phyloP scores from a whole-genome alignment of 2,888 invertebrate genomes.

The Pseudanteris insignis region DNA sequence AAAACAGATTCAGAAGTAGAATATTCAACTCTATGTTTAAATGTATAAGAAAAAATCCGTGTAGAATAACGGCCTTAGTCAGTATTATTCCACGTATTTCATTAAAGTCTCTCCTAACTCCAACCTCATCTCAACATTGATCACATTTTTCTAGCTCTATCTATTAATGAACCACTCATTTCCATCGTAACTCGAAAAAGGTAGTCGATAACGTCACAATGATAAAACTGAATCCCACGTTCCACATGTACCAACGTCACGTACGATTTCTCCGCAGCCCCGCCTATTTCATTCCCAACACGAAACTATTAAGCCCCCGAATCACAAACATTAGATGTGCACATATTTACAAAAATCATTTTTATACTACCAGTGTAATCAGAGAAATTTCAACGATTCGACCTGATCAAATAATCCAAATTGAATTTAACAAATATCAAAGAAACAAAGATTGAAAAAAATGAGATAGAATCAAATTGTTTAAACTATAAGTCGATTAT shows the following conservation, averaged over 20 bases:
- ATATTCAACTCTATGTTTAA: too few species aligned
- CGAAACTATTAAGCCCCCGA: constrained; percentile 25
- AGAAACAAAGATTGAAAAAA: too few species aligned
- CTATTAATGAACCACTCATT: constrained; percentile 39
- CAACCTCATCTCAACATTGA: constrained; percentile 14
- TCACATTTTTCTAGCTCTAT: constrained; percentile 34
- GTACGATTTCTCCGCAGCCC: constrained; percentile 27
- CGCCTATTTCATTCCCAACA: constrained; percentile 23
- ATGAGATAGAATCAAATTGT: too few species aligned
- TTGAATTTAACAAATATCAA: too few species aligned
- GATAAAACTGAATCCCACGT: constrained; percentile 29
- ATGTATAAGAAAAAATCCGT: background rate
- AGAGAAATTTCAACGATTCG: too few species aligned
- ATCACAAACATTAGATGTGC: too few species aligned
- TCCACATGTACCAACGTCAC: constrained; percentile 28
- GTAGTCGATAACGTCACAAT: constrained; percentile 38
- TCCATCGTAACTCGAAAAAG: constrained; percentile 30
- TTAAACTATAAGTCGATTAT: too few species aligned
- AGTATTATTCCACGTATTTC: constrained; percentile 36
- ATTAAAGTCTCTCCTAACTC: constrained; percentile 23
- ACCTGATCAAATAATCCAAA: too few species aligned
- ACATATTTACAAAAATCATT: too few species aligned
- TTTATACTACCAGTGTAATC: too few species aligned
- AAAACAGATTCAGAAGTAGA: too few species aligned
- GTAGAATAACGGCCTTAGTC: background rate